Evolutionary conservation across 1,140 invertebrate genomes (phyloP).

Genomic region (Drosophila ohnishii): DNA sequence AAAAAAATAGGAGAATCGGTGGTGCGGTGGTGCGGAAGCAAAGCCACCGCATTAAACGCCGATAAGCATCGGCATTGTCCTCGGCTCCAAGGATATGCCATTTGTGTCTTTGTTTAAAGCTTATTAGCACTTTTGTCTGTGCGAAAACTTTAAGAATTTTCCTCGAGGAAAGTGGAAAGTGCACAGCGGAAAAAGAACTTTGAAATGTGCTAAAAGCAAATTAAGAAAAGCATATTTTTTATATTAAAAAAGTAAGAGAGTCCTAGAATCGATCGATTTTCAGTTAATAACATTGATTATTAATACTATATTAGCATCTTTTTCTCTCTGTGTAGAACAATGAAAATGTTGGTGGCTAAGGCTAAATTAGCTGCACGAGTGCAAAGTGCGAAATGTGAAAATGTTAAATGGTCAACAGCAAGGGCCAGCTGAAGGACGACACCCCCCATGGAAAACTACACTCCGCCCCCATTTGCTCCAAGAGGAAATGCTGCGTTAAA

Average conservation of each 20-base stretch:
- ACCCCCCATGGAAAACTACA: not conserved
- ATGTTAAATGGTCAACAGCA: constrained; percentile 64
- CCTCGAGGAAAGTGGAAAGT: not conserved
- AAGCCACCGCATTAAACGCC: constrained; percentile 67
- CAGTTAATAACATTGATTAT: too few relatives aligned
- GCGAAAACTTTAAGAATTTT: constrained; percentile 25
- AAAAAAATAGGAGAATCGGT: not conserved
- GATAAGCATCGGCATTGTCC: constrained; percentile 74
- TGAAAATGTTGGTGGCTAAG: constrained; percentile 18
- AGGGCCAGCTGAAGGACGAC: constrained; percentile 42
- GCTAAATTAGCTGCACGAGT: constrained; percentile 70
- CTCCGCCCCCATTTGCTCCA: not conserved
- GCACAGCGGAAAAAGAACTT: not conserved
- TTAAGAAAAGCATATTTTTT: too few relatives aligned
- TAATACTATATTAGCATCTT: not conserved
- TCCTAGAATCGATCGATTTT: not conserved
- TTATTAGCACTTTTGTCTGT: constrained; percentile 60
- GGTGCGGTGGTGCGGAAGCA: not conserved
- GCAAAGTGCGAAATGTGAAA: constrained; percentile 66
- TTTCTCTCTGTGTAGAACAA: not conserved
- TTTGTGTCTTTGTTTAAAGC: constrained; percentile 60
- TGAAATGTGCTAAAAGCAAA: too few relatives aligned
- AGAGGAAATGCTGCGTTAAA: constrained; percentile 76
- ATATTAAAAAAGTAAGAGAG: too few relatives aligned
- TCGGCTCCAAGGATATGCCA: constrained; percentile 28